Evolutionary conservation across 2,113 vertebrate species (phyloP).

Genomic region (Nansenia antarctica): DNA sequence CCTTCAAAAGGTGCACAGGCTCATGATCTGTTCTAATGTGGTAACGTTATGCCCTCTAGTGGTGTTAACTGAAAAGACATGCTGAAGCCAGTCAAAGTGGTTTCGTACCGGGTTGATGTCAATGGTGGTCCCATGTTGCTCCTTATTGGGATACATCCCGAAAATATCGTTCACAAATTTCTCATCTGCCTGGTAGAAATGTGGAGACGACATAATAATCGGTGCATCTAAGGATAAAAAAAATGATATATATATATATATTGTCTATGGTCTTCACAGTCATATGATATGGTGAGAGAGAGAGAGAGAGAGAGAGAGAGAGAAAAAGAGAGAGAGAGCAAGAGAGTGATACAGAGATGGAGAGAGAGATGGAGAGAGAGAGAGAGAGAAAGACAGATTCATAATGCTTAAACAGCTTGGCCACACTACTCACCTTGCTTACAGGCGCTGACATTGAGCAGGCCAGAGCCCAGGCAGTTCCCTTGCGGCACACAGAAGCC

Average conservation of each 20-base stretch:
- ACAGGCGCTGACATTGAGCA: constrained; percentile 89
- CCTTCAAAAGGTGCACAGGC: not conserved
- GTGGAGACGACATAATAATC: constrained; percentile 92
- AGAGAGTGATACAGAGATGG: too few relatives aligned
- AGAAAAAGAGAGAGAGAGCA: too few relatives aligned
- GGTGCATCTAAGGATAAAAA: constrained; percentile 81
- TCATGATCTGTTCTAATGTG: not conserved
- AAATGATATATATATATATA: not conserved
- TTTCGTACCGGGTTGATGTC: constrained; percentile 89
- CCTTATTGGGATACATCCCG: constrained; percentile 86
- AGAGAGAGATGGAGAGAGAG: too few relatives aligned
- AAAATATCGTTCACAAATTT: constrained; percentile 77
- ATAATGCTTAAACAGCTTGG: too few relatives aligned
- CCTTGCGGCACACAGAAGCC: constrained; percentile 90
- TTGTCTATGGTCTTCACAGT: too few relatives aligned
- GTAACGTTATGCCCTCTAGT: constrained; percentile 39
- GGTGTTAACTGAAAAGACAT: not conserved
- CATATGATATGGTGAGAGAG: too few relatives aligned
- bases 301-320: too few relatives aligned
- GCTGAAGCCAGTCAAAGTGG: not conserved
- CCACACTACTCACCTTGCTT: constrained; percentile 80
- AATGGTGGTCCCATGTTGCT: constrained; percentile 84
- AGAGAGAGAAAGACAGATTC: too few relatives aligned
- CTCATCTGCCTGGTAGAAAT: constrained; percentile 92
- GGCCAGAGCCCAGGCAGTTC: constrained; percentile 86